Evolutionary conservation across 1,140 invertebrate genomes (phyloP).

Genomic region (Macrobrachium nipponense): DNA sequence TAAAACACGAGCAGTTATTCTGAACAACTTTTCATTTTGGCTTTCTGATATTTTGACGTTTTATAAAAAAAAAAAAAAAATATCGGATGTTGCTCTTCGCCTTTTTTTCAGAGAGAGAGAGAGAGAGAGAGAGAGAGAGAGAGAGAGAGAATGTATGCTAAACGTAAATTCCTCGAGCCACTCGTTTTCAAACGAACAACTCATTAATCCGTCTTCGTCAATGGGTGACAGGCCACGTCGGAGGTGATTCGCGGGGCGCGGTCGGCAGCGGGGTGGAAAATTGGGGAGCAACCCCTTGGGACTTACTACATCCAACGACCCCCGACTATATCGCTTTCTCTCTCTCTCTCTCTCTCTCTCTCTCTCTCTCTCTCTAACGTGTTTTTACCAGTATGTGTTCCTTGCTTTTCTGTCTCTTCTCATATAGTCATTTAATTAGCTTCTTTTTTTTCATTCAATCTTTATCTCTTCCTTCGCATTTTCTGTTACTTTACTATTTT

Average conservation of each 20-base stretch:
- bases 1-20: too few relatives aligned
- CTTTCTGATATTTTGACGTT: too few relatives aligned
- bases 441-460: too few relatives aligned
- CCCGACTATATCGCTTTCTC: constrained; percentile 12
- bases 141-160: neutral
- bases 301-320: neutral
- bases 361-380: neutral
- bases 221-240: constrained; percentile 51
- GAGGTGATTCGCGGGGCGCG: constrained; percentile 51
- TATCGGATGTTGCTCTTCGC: neutral
- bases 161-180: neutral
- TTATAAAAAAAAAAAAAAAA: neutral
- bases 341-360: constrained; percentile 13
- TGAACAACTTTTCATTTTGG: too few relatives aligned
- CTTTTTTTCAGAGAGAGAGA: constrained; percentile 5
- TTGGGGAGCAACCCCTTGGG: constrained; percentile 44
- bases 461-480: too few relatives aligned
- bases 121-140: constrained; percentile 5
- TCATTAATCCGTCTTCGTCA: constrained; percentile 56
- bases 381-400: too few relatives aligned
- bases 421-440: too few relatives aligned
- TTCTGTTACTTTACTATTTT: too few relatives aligned
- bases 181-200: constrained; percentile 4
- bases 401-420: too few relatives aligned
- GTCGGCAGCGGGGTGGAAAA: constrained; percentile 54